Base-by-base conservation (phyloP, 2,797 vertebrate species). In the Tiaroga cobitis region DNA sequence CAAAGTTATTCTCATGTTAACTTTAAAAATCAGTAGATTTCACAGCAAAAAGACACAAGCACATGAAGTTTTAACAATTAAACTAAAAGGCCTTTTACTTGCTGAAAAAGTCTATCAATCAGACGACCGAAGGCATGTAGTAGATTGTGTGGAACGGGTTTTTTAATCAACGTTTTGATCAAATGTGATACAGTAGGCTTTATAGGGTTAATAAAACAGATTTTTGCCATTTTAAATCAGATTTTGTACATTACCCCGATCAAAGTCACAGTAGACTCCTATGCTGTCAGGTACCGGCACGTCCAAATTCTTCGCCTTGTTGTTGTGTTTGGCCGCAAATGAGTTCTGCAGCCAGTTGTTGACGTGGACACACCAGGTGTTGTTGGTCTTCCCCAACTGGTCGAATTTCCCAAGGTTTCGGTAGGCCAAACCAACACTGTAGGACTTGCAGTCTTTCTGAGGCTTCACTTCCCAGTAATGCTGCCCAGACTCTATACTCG, bases 281-380 rank as follows among this genome's bases (percentile, higher is more conserved):
- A 99, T 95, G 88, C 94, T 95, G 84, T 96, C 96, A 5, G 97
- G 97, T 85, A 96, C 93, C 3, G 94, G 78, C 72, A 94, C 87
- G 82, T 97, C 97, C 82, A 99, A 91, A 2, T 92, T 93, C 93
- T 97, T 98, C 3, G 95, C 94, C 91, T 97, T 96, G 91, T 99
- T 99, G 92, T 97, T 98, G 92, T 99, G 97, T 83, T 99, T 99
- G 83, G 96, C 97, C 11, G 97, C 94, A 15, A 99, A 95, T 0
- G 96, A 95, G 67, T 91, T 96, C 93, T 98, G 97, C 83, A 99
- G 94, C 98, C 98, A 99, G 90, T 97, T 98, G 94, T 97, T 99
- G 89, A 97, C 91, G 59, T 97, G 94, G 73, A 98, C 92, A 90
- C 97, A 98, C 98, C 97, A 99, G 3, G 97, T 97, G 39, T 94